Evolutionary conservation across 2,113 vertebrate genomes (phyloP).

Genomic region (Spea bombifrons): DNA sequence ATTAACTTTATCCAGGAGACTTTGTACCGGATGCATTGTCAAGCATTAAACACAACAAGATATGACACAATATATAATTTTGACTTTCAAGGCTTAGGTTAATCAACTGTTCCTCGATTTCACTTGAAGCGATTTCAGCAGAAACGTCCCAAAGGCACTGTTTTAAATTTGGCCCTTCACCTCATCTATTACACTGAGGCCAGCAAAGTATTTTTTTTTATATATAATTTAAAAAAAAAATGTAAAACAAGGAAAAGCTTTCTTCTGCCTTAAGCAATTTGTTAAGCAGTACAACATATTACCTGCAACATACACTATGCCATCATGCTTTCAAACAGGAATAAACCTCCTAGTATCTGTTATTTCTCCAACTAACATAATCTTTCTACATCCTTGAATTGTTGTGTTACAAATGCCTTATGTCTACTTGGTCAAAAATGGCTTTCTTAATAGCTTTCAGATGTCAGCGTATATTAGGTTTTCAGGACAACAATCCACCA

Average conservation of each 20-base stretch:
- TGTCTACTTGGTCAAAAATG: conserved; percentile 25
- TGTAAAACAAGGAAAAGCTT: background rate
- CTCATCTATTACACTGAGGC: background rate
- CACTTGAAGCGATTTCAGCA: background rate
- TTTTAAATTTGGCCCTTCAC: background rate
- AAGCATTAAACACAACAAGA: too few relatives aligned
- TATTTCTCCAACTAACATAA: conserved; percentile 44
- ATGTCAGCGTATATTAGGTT: conserved; percentile 45
- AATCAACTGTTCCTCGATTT: background rate
- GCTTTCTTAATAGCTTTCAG: conserved; percentile 45
- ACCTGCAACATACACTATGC: conserved; percentile 31
- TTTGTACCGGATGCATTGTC: too few relatives aligned
- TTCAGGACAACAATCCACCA: conserved; percentile 37
- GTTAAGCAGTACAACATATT: conserved; percentile 32
- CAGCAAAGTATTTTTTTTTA: background rate
- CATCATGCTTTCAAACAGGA: conserved; percentile 37
- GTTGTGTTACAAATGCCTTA: conserved; percentile 44
- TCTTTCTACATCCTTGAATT: conserved; percentile 42
- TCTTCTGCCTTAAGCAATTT: conserved; percentile 39
- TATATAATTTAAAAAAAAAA: background rate
- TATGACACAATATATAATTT: background rate
- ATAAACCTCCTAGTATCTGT: conserved; percentile 32
- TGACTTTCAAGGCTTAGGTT: background rate
- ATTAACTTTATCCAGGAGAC: too few relatives aligned
- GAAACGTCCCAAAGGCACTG: background rate